A percentile compares a stretch with the other conserved stretches of the same genome.
Evolutionary conservation across 2,888 invertebrate species (phyloP).

Genomic region (Aspidiotus destructor): DNA sequence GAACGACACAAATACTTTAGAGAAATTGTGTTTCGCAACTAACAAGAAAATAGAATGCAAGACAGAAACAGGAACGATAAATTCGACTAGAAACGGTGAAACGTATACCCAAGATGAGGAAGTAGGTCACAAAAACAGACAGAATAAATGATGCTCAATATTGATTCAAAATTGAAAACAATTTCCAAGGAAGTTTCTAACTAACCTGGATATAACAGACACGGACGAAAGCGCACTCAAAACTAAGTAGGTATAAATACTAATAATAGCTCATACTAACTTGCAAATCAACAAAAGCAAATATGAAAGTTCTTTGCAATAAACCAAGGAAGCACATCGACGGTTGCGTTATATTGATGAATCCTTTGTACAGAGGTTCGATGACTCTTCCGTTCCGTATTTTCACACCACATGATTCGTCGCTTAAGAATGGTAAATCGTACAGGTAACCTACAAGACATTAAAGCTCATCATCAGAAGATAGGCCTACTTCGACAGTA

Average conservation of each 20-base stretch:
- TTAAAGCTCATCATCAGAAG: neutral
- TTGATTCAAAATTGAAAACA: neutral
- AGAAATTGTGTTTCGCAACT: too few relatives aligned
- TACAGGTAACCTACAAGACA: slow-evolving; percentile 56
- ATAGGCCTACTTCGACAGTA: neutral
- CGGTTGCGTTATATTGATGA: slow-evolving; percentile 70
- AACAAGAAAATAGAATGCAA: too few relatives aligned
- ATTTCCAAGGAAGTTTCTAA: neutral
- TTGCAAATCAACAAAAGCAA: slow-evolving; percentile 78
- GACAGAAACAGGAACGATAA: too few relatives aligned
- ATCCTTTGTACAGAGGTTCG: slow-evolving; percentile 75
- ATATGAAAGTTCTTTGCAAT: slow-evolving; percentile 71
- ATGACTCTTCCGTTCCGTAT: slow-evolving; percentile 60
- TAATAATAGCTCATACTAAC: slow-evolving; percentile 43
- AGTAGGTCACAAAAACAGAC: too few relatives aligned
- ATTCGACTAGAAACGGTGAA: too few relatives aligned
- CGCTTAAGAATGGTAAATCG: slow-evolving; percentile 63
- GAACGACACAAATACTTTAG: too few relatives aligned
- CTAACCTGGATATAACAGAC: neutral
- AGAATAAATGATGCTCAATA: neutral
- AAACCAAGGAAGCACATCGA: slow-evolving; percentile 75
- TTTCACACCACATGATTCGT: slow-evolving; percentile 54
- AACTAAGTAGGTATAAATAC: neutral
- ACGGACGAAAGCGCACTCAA: neutral
- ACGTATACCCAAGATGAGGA: too few relatives aligned